A percentile compares a stretch with the other conserved stretches of the same genome.
Evolutionary conservation across 2,888 invertebrate species (phyloP).

Genomic region (Tetranychus piercei): DNA sequence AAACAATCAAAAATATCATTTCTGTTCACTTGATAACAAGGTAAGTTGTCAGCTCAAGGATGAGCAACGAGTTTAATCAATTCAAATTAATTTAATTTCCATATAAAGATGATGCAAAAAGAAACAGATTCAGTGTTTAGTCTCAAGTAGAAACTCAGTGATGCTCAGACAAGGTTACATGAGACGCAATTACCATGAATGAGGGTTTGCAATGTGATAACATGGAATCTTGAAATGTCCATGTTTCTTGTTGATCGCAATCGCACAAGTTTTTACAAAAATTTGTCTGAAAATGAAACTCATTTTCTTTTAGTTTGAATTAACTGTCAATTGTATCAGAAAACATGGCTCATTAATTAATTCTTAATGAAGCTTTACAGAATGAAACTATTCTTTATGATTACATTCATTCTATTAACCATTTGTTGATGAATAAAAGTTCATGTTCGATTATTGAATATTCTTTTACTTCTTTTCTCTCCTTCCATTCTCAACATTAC

Average conservation of each 20-base stretch:
- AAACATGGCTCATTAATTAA: neutral
- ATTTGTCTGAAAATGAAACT: neutral
- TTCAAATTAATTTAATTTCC: neutral
- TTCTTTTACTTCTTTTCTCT: neutral
- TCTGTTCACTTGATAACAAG: constrained; percentile 75
- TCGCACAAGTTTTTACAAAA: too few relatives aligned
- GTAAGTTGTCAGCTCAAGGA: constrained; percentile 34
- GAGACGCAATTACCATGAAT: too few relatives aligned
- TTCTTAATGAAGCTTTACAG: neutral
- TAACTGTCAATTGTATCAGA: neutral
- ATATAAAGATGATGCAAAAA: too few relatives aligned
- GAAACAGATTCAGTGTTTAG: too few relatives aligned
- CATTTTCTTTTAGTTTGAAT: neutral
- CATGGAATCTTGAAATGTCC: too few relatives aligned
- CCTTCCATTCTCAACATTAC: too few relatives aligned
- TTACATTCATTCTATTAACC: neutral
- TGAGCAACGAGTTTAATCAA: neutral
- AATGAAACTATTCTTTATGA: neutral
- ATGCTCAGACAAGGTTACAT: too few relatives aligned
- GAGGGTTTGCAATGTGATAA: too few relatives aligned
- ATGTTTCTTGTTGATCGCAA: too few relatives aligned
- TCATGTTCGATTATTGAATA: neutral
- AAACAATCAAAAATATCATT: constrained; percentile 70
- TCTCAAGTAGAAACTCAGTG: too few relatives aligned
- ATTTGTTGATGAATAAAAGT: neutral